Evolutionary conservation across 2,888 invertebrate genomes (phyloP), one percentile per base, ranked within the genome.

Genomic region (Silvanus unidentatus): DNA sequence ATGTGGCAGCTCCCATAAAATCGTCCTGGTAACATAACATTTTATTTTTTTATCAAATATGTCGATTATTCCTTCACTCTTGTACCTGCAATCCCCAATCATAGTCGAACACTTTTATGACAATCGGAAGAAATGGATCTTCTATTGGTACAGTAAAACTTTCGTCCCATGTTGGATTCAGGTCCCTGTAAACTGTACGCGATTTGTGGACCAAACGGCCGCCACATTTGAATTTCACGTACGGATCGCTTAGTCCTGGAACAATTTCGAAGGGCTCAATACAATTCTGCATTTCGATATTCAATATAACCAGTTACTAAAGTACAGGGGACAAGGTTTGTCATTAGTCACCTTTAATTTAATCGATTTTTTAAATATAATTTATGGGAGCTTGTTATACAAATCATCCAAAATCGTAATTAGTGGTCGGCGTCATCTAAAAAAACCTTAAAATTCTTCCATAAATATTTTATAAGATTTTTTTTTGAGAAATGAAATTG

Each of bases 101-200:
- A 70, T 96, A 96, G 75, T 98, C 98, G 69, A 90, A 97, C 4
- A 97, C 96, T 81, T 94, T 93, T 48, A 95, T 79, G 57, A 85
- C 81, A 37, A 96, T 80, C 1, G 88, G 85, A 61, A 82, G 80
- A 62, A 91, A 92, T 0, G 93, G 86, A 75, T 96, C 94, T 72
- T 94, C 93, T 49, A 95, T 82, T 37, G 92, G 90, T 58, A 96
- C 80, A 6, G 88, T 87, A 72, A 98, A 95, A 58, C 85, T 86
- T 72, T 99, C 98, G 67, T 99, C 95, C 98, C 98, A 99, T n/a
- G 86, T 80, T 0, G 98, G 98, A 74, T 97, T 97, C 48, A 99
- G 78, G 70, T 93, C 95, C 60, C 95, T 81, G 71, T 90, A 90
- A 48, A 99, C 87, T 44, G 91, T 98, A 66, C 88, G 86, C 57